Conservation (phyloP, 2,888 invertebrate genomes). For the Cremastobaeus sp. region DNA sequence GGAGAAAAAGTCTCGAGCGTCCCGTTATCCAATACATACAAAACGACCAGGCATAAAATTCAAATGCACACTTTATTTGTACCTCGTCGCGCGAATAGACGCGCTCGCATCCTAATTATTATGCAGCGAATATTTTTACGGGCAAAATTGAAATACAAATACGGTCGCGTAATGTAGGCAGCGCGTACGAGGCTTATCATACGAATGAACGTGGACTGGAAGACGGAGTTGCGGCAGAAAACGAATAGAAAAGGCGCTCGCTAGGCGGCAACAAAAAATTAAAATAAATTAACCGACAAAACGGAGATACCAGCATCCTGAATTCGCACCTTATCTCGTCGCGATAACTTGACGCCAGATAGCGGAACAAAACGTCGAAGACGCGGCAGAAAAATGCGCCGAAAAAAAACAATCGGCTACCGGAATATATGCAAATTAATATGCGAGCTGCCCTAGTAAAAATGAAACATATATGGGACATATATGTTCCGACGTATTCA, state of each 20-base stretch:
- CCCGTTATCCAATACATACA: slow-evolving; percentile 14
- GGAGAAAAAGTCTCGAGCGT: slow-evolving; percentile 7
- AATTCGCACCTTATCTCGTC: slow-evolving; percentile 32
- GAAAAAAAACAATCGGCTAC: slow-evolving; percentile 17
- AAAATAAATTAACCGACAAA: slow-evolving; percentile 40
- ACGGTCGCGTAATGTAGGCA: slow-evolving; percentile 13
- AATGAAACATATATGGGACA: no score
- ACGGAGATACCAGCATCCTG: slow-evolving; percentile 36
- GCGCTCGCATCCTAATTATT: slow-evolving; percentile 31
- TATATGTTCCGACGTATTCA: no score
- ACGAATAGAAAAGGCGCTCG: slow-evolving; percentile 3
- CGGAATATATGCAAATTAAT: no score
- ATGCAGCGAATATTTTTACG: slow-evolving; percentile 26
- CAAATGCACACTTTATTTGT: slow-evolving; percentile 27
- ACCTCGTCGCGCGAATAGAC: slow-evolving; percentile 20
- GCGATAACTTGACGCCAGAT: slow-evolving; percentile 22
- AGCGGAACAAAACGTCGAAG: slow-evolving; percentile 11
- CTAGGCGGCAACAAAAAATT: no score
- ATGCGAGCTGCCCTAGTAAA: no score
- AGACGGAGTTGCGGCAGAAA: background rate
- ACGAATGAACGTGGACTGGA: slow-evolving; percentile 17
- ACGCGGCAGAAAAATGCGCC: no score
- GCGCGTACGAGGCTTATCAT: slow-evolving; percentile 11
- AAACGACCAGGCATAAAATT: slow-evolving; percentile 16
- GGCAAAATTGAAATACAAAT: slow-evolving; percentile 28